Evolutionary conservation across 2,797 vertebrate genomes (phyloP).

Genomic region (Oreochromis grahami): DNA sequence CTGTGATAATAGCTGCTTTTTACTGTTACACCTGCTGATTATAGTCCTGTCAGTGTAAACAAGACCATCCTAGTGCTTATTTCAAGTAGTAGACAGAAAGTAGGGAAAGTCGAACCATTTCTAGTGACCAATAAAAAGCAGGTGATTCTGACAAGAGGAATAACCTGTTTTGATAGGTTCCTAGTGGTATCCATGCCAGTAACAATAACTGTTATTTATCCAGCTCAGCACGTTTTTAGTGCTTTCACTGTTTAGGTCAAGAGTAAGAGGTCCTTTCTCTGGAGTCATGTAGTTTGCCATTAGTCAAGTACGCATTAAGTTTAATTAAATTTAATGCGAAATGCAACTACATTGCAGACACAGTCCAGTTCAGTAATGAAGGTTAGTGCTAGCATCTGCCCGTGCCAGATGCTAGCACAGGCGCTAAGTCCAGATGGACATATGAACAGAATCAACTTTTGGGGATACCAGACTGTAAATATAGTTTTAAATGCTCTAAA

Average conservation of each 20-base stretch:
- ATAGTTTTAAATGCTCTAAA: neutral
- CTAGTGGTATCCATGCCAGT: neutral
- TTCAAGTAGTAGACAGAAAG: neutral
- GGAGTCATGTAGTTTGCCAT: neutral
- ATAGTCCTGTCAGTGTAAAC: neutral
- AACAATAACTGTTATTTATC: neutral
- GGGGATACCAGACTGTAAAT: neutral
- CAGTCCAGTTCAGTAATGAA: neutral
- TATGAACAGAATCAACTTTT: neutral
- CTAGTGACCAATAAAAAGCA: fast-evolving
- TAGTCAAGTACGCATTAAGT: neutral
- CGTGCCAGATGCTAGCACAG: neutral
- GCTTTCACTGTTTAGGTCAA: neutral
- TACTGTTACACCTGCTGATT: neutral
- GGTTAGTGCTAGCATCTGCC: neutral
- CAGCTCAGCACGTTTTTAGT: neutral
- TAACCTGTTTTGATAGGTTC: neutral
- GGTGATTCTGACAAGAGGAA: neutral
- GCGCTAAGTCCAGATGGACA: too few species aligned
- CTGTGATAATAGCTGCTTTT: neutral
- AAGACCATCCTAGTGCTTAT: neutral
- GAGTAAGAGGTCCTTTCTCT: neutral
- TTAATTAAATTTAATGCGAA: neutral
- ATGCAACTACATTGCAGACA: neutral
- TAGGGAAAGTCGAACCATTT: neutral